phyloP scores from a whole-genome alignment of 23 tunicate species.

The Trididemnum clinides region DNA sequence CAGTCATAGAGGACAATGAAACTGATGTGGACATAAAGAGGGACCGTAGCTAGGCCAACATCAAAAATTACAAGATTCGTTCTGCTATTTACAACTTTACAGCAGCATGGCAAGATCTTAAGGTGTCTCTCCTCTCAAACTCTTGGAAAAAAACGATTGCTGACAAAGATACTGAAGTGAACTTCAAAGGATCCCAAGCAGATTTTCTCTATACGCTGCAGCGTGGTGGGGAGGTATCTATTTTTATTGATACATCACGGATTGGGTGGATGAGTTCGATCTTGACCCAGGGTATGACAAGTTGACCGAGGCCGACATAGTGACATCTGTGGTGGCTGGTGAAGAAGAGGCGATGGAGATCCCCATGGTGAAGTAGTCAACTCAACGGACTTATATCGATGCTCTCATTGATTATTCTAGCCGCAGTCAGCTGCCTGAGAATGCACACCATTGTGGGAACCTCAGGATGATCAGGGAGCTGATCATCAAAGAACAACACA shows the following conservation, averaged over 20 bases:
- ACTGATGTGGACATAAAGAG: background rate
- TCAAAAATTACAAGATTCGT: background rate
- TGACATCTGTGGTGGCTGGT: slow-evolving; percentile 42
- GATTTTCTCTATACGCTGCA: slow-evolving; percentile 18
- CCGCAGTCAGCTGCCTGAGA: slow-evolving; percentile 37
- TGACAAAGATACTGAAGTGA: slow-evolving; percentile 13
- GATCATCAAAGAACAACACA: slow-evolving; percentile 26
- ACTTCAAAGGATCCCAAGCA: slow-evolving; percentile 17
- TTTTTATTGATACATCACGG: too few species aligned
- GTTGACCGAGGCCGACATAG: slow-evolving; percentile 28
- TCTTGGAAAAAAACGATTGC: slow-evolving; percentile 12
- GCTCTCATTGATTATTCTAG: slow-evolving; percentile 28
- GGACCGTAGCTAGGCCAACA: background rate
- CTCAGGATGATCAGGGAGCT: slow-evolving; percentile 34
- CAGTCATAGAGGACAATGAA: slow-evolving; percentile 8
- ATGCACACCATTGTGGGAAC: slow-evolving; percentile 15
- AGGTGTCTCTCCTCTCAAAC: background rate
- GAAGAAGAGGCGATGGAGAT: slow-evolving; percentile 34
- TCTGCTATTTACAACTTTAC: background rate
- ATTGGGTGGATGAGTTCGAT: too few species aligned
- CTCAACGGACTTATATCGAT: slow-evolving; percentile 27
- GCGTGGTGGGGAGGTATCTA: slow-evolving; percentile 44
- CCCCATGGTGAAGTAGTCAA: slow-evolving; percentile 25
- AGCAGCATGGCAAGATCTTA: background rate
- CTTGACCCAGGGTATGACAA: slow-evolving; percentile 36